These are phyloP conservation scores for Terrapene triunguis DNA, from an alignment of 2,113 vertebrate genomes.

Conservation along the genomic window DNA sequence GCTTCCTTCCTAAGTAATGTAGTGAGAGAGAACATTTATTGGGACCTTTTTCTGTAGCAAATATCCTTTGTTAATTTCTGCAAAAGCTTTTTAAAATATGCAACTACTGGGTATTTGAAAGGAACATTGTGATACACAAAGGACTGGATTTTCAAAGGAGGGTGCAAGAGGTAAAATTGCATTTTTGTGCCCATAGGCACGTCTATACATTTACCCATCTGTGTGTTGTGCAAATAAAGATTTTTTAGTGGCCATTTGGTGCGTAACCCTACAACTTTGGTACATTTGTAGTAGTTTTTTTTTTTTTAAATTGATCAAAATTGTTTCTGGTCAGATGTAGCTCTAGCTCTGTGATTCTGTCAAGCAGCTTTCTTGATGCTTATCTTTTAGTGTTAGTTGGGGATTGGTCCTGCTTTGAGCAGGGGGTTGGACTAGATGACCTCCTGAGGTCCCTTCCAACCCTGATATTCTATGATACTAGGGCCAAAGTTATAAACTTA, in stretches of 20 bases:
- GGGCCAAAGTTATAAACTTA: neutral
- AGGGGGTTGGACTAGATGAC: no score
- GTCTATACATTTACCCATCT: neutral
- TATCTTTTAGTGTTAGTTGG: neutral
- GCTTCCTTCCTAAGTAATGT: neutral
- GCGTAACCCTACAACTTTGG: neutral
- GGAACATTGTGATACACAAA: neutral
- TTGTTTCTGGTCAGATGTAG: neutral
- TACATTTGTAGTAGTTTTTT: neutral
- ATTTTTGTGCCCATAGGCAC: neutral
- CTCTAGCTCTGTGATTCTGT: neutral
- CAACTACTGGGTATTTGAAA: neutral
- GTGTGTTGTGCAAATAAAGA: neutral
- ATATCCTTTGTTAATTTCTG: neutral
- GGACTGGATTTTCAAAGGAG: neutral
- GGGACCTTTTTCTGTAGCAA: neutral
- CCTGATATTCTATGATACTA: no score
- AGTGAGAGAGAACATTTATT: neutral
- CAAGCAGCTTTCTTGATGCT: neutral
- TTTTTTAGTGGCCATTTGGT: neutral
- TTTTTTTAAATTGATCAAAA: neutral
- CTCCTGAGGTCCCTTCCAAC: no score
- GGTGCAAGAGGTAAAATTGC: neutral
- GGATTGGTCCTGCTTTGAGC: no score
- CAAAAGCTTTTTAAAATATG: neutral